These are phyloP conservation scores for Enteromius thamalakanensis DNA, from an alignment of 2,797 vertebrate species.

Conservation along the genomic window DNA sequence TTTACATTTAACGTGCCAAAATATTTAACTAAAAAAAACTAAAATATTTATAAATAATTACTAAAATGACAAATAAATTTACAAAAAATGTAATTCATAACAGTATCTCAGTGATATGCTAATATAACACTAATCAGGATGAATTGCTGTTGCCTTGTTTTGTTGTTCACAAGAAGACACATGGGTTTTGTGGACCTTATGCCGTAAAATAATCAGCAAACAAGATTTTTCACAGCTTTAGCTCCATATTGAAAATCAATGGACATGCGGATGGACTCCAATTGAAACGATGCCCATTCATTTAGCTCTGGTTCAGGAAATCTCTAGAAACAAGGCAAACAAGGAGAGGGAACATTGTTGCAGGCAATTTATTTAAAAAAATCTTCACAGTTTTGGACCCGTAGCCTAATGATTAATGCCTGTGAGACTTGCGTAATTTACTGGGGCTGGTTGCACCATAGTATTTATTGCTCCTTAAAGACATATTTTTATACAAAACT, in stretches of 20 bases:
- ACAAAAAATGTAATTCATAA: not conserved
- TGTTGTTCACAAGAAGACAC: not conserved
- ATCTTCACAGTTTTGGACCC: slow-evolving; percentile 36
- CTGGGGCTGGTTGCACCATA: not conserved
- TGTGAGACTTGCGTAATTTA: not conserved
- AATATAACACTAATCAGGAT: not conserved
- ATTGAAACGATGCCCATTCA: not conserved
- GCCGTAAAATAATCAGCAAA: not conserved
- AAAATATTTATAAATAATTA: not conserved
- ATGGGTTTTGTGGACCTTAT: not conserved
- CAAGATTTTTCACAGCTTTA: slow-evolving; percentile 16
- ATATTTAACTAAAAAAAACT: not conserved
- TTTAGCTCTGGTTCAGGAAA: not conserved
- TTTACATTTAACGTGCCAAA: not conserved
- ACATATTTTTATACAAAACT: not conserved
- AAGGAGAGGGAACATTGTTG: slow-evolving; percentile 47
- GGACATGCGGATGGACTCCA: slow-evolving; percentile 2
- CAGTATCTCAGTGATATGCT: not conserved
- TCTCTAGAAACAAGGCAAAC: not conserved
- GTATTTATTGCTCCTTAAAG: not conserved
- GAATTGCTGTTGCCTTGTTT: not conserved
- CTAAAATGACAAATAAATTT: not conserved
- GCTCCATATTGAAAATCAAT: slow-evolving; percentile 17
- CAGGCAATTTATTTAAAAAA: slow-evolving; percentile 76
- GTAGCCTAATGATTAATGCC: not conserved